Evolutionary conservation across 1,140 invertebrate genomes (phyloP), one percentile per base, ranked within the genome.

Genomic region (Bombus terrestris): DNA sequence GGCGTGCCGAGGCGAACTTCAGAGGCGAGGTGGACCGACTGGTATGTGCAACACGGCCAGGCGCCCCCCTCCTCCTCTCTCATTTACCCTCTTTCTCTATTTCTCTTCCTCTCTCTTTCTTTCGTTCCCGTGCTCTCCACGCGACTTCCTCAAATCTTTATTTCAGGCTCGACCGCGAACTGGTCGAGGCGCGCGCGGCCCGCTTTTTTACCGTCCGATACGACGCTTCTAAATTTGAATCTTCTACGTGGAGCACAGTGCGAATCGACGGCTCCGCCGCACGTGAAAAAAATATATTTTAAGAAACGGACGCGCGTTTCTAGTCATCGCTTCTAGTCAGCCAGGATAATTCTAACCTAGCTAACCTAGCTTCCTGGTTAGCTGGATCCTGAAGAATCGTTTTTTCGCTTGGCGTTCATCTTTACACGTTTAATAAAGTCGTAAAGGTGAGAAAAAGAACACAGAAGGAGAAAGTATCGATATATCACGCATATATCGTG

Each of bases 311-410:
- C 92, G 81, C 89, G 88, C 86, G 83, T 91, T 91, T 93, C 92
- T 93, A 93, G 92, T 93, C 92, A 92, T 91, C 91, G 84, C 85
- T 89, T 92, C 92, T 92, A 92, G 92, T 92, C 92, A 84, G 62
- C 76, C 87, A 76, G 85, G 85, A 82, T 71, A 62, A 84, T 90
- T 86, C 89, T 89, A 90, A 90, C 89, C 89, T 90, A 86, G 89
- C 86, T 69, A 83, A 80, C 69, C 66, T 41, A n/a, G 68, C 35
- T 84, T 41, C 18, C 68, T 32, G 68, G 66, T 59, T 39, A 57
- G 43, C 41, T 83, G 39, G 32, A 59, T 69, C 82, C 82, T 35
- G 82, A 43, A 22, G 32, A 53, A 37, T 64, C 57, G n/a, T 41
- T 41, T 25, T n/a, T 41, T 35, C 76, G 53, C 18, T 18, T 72